Conservation (phyloP, 2,888 invertebrate species). For the Nowickia ferox region DNA sequence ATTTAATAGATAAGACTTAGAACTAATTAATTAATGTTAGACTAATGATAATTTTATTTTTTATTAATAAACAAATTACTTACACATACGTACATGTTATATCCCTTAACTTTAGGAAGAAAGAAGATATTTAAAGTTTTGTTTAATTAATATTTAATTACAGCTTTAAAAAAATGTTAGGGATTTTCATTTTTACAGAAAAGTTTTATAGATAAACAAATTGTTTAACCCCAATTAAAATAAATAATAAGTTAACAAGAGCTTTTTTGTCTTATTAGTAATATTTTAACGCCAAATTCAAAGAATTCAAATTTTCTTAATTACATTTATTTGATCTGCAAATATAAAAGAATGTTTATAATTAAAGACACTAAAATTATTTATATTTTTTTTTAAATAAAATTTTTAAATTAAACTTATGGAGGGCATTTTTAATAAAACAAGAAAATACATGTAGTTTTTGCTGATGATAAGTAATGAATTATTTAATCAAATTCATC, state of each 20-base stretch:
- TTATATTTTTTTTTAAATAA: not conserved
- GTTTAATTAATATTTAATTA: constrained; percentile 35
- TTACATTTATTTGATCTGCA: constrained; percentile 58
- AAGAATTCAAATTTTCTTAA: constrained; percentile 48
- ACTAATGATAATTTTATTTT: constrained; percentile 29
- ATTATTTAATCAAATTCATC: too few relatives aligned
- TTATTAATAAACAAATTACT: constrained; percentile 50
- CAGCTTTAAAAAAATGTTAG: constrained; percentile 1
- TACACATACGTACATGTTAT: not conserved
- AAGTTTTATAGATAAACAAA: not conserved
- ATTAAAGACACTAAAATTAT: constrained; percentile 4
- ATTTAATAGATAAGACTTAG: constrained; percentile 44
- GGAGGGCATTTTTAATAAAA: constrained; percentile 20
- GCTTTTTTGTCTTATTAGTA: not conserved
- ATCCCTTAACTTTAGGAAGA: constrained; percentile 21
- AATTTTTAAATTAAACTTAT: constrained; percentile 12
- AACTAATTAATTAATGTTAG: constrained; percentile 69
- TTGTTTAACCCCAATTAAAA: constrained; percentile 13
- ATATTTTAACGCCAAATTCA: constrained; percentile 61
- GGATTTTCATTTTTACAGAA: constrained; percentile 11
- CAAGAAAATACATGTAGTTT: not conserved
- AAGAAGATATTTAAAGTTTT: constrained; percentile 1
- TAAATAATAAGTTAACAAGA: constrained; percentile 32
- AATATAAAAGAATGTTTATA: constrained; percentile 48
- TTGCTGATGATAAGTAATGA: not conserved